A percentile compares a stretch with the other conserved stretches of the same genome.
phyloP scores from a whole-genome alignment of 2,113 vertebrate genomes.

The Spea multiplicata region DNA sequence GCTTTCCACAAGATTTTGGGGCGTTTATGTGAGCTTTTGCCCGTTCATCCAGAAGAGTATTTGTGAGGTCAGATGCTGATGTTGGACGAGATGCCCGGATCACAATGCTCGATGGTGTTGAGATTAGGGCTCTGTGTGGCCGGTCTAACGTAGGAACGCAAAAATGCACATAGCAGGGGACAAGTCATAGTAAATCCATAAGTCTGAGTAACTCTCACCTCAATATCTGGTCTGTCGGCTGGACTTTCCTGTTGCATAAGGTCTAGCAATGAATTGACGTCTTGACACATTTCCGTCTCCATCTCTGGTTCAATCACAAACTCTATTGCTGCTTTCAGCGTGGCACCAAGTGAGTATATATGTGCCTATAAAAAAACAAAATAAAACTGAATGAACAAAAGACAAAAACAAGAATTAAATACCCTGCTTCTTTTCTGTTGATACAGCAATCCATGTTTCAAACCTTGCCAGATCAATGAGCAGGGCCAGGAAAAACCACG shows the following conservation, averaged over 20 bases:
- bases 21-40: too few species aligned
- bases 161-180: not conserved
- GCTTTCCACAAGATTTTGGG: too few species aligned
- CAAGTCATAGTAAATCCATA: too few species aligned
- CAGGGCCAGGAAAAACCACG: too few species aligned
- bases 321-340: constrained; percentile 82
- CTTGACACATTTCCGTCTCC: constrained; percentile 76
- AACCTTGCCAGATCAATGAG: too few species aligned
- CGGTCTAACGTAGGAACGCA: not conserved
- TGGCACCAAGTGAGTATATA: constrained; percentile 89
- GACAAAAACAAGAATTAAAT: not conserved
- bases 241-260: constrained; percentile 91
- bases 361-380: constrained; percentile 73
- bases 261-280: constrained; percentile 74
- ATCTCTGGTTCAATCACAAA: constrained; percentile 79
- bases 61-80: too few species aligned
- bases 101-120: too few species aligned
- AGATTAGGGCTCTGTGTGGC: too few species aligned
- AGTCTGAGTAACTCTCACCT: constrained; percentile 65
- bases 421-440: too few species aligned
- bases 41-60: too few species aligned
- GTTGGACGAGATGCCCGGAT: too few species aligned
- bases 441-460: too few species aligned
- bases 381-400: not conserved
- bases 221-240: constrained; percentile 75